Evolutionary conservation across 2,113 vertebrate genomes (phyloP).

Genomic region (Limanda limanda): DNA sequence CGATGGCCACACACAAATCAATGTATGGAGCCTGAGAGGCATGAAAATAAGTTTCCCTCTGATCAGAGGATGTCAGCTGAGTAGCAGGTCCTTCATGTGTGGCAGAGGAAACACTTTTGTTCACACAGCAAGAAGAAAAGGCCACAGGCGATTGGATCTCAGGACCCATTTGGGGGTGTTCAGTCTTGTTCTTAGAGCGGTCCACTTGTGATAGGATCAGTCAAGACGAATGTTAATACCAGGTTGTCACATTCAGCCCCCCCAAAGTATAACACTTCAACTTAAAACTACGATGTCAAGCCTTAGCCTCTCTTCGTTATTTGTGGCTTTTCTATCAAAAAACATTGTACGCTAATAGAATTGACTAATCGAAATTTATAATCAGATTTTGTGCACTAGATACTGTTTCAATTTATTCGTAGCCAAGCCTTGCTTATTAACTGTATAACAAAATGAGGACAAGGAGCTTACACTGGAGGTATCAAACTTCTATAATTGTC

Average conservation of each 20-base stretch:
- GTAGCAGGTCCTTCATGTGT: too few species aligned
- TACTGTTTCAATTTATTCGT: neutral
- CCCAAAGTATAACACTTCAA: too few species aligned
- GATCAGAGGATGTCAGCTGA: too few species aligned
- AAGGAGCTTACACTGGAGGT: neutral
- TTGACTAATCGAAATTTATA: constrained; percentile 2
- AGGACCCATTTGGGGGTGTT: too few species aligned
- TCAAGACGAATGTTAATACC: too few species aligned
- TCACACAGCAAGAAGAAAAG: too few species aligned
- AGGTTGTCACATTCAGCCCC: neutral
- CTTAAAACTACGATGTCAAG: neutral
- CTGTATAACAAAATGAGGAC: constrained; percentile 2
- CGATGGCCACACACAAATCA: too few species aligned
- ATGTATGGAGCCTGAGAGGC: too few species aligned
- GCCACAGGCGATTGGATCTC: too few species aligned
- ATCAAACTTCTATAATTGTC: constrained; percentile 31
- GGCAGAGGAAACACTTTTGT: too few species aligned
- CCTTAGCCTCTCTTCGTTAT: neutral
- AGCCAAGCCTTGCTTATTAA: constrained; percentile 6
- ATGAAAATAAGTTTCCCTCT: too few species aligned
- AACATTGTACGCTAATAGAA: neutral
- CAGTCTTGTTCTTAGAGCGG: neutral
- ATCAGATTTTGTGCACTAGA: neutral
- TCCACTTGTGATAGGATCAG: too few species aligned
- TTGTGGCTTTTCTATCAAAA: constrained; percentile 21